These are phyloP conservation scores for Andrena praecox DNA, from an alignment of 2,888 invertebrate genomes.

Conservation along the genomic window DNA sequence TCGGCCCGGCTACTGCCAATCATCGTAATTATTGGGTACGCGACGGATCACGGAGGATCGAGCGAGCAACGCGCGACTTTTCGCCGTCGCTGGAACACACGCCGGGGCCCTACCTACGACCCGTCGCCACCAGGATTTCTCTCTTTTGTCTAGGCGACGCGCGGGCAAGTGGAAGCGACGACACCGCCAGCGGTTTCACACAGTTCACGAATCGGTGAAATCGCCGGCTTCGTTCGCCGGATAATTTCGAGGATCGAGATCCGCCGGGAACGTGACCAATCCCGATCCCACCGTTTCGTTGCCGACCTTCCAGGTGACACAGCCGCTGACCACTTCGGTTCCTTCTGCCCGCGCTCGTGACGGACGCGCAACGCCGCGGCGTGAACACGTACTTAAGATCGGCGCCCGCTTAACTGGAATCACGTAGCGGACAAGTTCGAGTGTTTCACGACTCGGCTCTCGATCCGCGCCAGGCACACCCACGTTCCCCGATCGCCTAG, in stretches of 20 bases:
- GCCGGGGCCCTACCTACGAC: neutral
- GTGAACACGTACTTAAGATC: constrained; percentile 68
- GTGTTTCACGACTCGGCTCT: constrained; percentile 55
- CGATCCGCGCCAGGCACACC: constrained; percentile 55
- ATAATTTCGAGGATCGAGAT: constrained; percentile 63
- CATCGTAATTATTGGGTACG: constrained; percentile 60
- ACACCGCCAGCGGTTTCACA: neutral
- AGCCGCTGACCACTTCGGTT: constrained; percentile 28
- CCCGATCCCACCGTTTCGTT: constrained; percentile 60
- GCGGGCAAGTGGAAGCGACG: constrained; percentile 36
- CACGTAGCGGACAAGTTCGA: constrained; percentile 65
- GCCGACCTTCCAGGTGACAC: constrained; percentile 59
- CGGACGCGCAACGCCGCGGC: constrained; percentile 50
- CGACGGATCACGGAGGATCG: constrained; percentile 3
- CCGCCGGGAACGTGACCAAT: constrained; percentile 67
- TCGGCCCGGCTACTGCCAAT: constrained; percentile 60
- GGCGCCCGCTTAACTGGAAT: constrained; percentile 48
- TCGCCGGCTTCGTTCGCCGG: constrained; percentile 55
- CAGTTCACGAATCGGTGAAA: constrained; percentile 50
- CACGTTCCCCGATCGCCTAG: constrained; percentile 50
- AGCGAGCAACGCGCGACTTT: constrained; percentile 31
- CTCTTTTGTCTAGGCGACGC: constrained; percentile 13
- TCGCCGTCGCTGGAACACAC: constrained; percentile 3
- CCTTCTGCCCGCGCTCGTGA: constrained; percentile 50
- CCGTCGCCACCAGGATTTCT: neutral